Conservation (phyloP, 2,113 vertebrate genomes). For the Oreocharis arfaki region DNA sequence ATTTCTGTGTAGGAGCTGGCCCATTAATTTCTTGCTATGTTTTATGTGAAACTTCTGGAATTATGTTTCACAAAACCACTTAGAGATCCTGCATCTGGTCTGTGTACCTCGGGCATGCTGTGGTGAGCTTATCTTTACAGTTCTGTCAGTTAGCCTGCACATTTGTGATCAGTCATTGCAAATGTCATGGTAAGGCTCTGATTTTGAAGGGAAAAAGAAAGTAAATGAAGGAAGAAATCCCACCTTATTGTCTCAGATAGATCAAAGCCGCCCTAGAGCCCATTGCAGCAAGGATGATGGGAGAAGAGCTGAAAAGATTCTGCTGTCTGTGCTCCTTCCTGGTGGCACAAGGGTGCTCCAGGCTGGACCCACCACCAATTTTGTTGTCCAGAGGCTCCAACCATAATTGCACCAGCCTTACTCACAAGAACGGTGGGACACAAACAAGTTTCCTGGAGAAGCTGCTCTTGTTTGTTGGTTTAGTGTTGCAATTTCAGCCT, state of each 20-base stretch:
- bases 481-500: neutral
- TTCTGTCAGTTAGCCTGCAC: neutral
- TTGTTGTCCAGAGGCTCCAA: neutral
- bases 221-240: rapidly evolving
- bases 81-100: neutral
- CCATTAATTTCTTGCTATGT: neutral
- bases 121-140: neutral
- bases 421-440: neutral
- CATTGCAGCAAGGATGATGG: neutral
- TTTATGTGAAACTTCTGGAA: neutral
- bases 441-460: neutral
- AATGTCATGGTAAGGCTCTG: neutral
- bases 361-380: neutral
- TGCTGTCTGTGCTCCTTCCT: neutral
- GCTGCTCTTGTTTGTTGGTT: neutral
- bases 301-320: neutral
- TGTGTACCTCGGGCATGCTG: neutral
- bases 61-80: neutral
- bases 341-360: neutral
- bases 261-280: neutral
- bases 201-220: neutral
- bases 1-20: neutral
- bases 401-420: neutral
- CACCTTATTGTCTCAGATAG: neutral
- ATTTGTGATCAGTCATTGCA: neutral